Conservation (phyloP, 2,113 vertebrate genomes). For the Menidia beryllina region DNA sequence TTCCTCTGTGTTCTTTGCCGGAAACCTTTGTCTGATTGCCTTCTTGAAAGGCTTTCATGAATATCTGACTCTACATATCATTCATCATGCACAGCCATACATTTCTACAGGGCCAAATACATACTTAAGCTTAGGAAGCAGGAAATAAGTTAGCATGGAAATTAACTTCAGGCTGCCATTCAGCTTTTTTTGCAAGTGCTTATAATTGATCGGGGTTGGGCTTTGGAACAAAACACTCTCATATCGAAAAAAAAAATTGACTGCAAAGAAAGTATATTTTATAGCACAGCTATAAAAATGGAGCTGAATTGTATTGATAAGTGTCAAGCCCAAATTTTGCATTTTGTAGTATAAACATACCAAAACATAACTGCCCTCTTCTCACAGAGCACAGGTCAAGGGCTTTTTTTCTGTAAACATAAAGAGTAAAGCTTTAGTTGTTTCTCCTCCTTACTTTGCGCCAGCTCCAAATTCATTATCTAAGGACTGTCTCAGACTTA, state of each 20-base stretch:
- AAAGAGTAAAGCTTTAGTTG: slow-evolving; percentile 20
- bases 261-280: slow-evolving; percentile 4
- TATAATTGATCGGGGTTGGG: slow-evolving; percentile 16
- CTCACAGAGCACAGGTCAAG: slow-evolving; percentile 25
- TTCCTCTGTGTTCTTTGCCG: background rate
- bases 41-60: slow-evolving; percentile 29
- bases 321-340: slow-evolving; percentile 6
- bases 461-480: slow-evolving; percentile 34
- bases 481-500: slow-evolving; percentile 33
- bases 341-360: slow-evolving; percentile 7
- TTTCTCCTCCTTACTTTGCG: background rate
- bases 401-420: slow-evolving; percentile 1
- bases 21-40: slow-evolving; percentile 24
- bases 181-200: slow-evolving; percentile 18
- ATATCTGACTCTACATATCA: slow-evolving; percentile 35
- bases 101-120: slow-evolving; percentile 3
- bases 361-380: slow-evolving; percentile 9
- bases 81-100: slow-evolving; percentile 7
- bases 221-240: slow-evolving; percentile 17
- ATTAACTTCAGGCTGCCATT: slow-evolving; percentile 20
- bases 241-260: slow-evolving; percentile 11
- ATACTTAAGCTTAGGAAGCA: background rate
- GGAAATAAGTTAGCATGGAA: slow-evolving; percentile 1
- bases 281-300: slow-evolving; percentile 9
- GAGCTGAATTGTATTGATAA: slow-evolving; percentile 6